phyloP scores from a whole-genome alignment of 2,113 vertebrate genomes.

The Nanorana parkeri region DNA sequence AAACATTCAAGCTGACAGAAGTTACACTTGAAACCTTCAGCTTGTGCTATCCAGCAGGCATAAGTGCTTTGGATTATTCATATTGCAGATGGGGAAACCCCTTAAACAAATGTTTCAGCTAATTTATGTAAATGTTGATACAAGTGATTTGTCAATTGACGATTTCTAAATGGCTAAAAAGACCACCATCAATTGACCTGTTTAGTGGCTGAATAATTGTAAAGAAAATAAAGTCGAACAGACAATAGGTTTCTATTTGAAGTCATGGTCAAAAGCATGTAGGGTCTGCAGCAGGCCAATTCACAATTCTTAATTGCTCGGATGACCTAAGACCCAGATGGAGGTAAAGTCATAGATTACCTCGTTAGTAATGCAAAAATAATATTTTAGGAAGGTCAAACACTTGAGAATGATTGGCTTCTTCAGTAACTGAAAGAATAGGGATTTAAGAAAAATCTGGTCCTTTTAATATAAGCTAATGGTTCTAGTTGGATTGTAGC shows the following conservation, averaged over 20 bases:
- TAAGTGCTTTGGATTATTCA: not conserved
- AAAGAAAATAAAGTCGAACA: not conserved
- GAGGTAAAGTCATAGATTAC: not conserved
- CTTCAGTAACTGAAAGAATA: too few relatives aligned
- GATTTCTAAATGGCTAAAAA: not conserved
- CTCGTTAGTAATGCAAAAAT: not conserved
- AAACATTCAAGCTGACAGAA: too few relatives aligned
- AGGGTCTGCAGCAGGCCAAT: not conserved
- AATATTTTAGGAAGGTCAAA: not conserved
- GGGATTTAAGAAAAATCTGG: too few relatives aligned
- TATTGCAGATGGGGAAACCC: not conserved
- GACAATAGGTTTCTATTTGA: not conserved
- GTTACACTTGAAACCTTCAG: too few relatives aligned
- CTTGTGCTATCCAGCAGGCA: too few relatives aligned
- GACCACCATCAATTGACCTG: not conserved
- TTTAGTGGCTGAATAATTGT: not conserved
- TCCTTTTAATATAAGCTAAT: too few relatives aligned
- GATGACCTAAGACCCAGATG: not conserved
- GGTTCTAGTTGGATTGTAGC: too few relatives aligned
- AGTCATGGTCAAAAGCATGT: not conserved
- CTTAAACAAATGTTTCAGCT: not conserved
- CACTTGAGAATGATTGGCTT: not conserved
- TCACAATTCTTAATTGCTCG: not conserved
- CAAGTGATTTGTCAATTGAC: slow-evolving; percentile 8
- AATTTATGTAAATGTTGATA: slow-evolving; percentile 6